These are phyloP conservation scores for Papilio polytes DNA, from an alignment of 1,140 invertebrate genomes.

Conservation along the genomic window DNA sequence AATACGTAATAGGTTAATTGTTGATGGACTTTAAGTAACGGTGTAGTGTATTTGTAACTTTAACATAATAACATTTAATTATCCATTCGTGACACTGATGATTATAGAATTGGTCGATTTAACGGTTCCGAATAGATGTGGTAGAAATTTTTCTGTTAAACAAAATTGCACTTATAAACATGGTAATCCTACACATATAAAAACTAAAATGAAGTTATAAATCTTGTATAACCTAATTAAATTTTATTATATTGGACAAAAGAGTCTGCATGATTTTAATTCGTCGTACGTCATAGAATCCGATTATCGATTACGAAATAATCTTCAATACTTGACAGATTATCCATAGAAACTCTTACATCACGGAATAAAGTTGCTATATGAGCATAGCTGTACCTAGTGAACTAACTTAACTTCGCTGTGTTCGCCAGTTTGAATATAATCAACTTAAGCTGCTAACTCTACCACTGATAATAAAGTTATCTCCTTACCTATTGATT, in stretches of 20 bases:
- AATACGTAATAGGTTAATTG: not conserved
- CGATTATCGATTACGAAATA: constrained; percentile 4
- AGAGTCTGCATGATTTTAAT: not conserved
- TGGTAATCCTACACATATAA: not conserved
- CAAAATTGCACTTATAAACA: not conserved
- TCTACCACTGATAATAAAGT: not conserved
- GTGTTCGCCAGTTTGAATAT: not conserved
- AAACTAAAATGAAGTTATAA: not conserved
- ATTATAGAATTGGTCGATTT: not conserved
- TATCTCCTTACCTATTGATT: not conserved
- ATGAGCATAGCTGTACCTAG: not conserved
- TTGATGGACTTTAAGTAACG: not conserved
- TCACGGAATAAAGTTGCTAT: not conserved
- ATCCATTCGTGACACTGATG: not conserved
- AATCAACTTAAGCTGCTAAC: not conserved
- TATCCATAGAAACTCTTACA: not conserved
- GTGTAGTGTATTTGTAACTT: not conserved
- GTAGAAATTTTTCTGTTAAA: not conserved
- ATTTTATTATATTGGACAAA: not conserved
- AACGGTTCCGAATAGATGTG: not conserved
- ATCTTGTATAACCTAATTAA: not conserved
- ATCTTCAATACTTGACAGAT: not conserved
- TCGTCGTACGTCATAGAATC: not conserved
- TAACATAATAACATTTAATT: not conserved
- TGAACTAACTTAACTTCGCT: not conserved